Evolutionary conservation across 2,797 vertebrate genomes (phyloP), one percentile per base, ranked within the genome.

Genomic region (Balearica regulorum): DNA sequence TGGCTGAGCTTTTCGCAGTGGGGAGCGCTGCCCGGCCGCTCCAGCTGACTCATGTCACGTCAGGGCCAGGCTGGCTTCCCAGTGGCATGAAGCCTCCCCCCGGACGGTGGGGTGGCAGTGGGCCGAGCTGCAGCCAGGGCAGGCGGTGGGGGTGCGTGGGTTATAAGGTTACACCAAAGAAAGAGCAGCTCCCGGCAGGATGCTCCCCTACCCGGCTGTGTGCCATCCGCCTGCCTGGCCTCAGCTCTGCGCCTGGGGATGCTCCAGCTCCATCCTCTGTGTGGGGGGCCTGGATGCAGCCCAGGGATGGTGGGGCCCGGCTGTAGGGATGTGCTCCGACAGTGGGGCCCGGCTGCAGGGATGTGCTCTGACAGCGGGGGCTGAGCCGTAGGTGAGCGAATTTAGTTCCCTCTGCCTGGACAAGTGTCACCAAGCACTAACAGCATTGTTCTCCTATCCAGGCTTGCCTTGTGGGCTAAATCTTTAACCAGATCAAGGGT

Each of bases 401-500:
- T 16, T 54, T 65, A 85, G 55, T 53, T 57, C 43, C 54, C 54
- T 65, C 64, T 81, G 35, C 60, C 79, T 66, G 87, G 62, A 28
- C 79, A 95, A 93, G 70, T n/a, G 84, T 77, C 83, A 81, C 95
- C 89, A 84, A 37, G 92, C 16, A 37, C 61, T 95, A 79, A 89
- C 71, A 64, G 83, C 62, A 19, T 79, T 94, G 72, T 72, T 73
- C 79, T 77, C 58, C 88, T 72, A 92, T 41, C 72, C 51, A 57
- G 93, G 78, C 84, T 70, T 22, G 76, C 65, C 75, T 76, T 69
- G 28, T 75, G 85, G 77, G 79, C 64, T 83, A 83, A 90, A 91
- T 94, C 92, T 91, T 91, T 93, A 94, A 87, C 69, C 82, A 96
- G 94, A 96, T 86, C 90, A 96, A 97, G 95, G 94, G 96, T 96